Evolutionary conservation across 2,797 vertebrate genomes (phyloP).

Genomic region (Enteromius trimaculatus): DNA sequence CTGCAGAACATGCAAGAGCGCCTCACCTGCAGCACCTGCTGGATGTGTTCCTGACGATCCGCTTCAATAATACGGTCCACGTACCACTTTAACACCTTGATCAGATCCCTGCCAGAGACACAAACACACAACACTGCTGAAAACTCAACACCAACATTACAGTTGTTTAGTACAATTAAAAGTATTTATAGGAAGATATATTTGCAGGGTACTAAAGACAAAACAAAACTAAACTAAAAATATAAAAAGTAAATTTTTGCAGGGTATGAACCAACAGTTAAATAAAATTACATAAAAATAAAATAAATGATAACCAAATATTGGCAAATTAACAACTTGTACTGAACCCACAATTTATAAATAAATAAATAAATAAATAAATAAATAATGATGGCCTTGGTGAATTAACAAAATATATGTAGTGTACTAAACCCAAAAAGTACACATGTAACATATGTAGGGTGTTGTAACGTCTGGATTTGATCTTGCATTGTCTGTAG

Average conservation of each 20-base stretch:
- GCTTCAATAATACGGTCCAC: slow-evolving; percentile 96
- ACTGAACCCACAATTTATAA: not conserved
- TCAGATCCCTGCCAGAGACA: slow-evolving; percentile 85
- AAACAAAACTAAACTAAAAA: no score
- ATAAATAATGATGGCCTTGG: no score
- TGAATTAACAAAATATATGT: not conserved
- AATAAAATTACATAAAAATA: no score
- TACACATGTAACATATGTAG: not conserved
- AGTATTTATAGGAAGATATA: not conserved
- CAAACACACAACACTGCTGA: not conserved
- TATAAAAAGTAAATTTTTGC: no score
- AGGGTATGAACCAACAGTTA: no score
- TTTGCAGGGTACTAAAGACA: no score
- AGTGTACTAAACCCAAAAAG: no score
- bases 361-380: not conserved
- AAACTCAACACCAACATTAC: not conserved
- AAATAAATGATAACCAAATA: not conserved
- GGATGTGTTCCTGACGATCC: slow-evolving; percentile 95
- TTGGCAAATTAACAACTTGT: not conserved
- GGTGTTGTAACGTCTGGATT: not conserved
- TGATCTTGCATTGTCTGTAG: not conserved
- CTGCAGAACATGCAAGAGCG: not conserved
- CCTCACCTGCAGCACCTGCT: slow-evolving; percentile 94
- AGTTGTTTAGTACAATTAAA: not conserved
- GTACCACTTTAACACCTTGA: slow-evolving; percentile 99